A percentile compares a stretch with the other conserved stretches of the same genome.
Conservation (phyloP, 2,113 vertebrate species). For the Ceyx cyanopectus region DNA sequence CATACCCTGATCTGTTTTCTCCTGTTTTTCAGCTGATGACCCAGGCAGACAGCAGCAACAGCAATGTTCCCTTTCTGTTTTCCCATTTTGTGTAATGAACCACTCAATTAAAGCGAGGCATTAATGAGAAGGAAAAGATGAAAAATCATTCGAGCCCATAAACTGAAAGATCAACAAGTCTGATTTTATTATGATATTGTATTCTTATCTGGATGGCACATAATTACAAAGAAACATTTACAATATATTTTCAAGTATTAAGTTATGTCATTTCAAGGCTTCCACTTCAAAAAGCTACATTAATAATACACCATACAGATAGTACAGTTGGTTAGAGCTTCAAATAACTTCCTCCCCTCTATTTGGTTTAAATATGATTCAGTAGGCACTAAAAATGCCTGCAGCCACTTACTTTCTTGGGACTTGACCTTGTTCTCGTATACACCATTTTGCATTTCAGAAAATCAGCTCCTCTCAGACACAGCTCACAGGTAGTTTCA, state of each 20-base stretch:
- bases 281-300: slow-evolving; percentile 83
- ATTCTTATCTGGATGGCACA: slow-evolving; percentile 79
- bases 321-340: slow-evolving; percentile 77
- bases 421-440: slow-evolving; percentile 69
- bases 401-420: slow-evolving; percentile 76
- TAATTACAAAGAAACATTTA: slow-evolving; percentile 83
- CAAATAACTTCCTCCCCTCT: slow-evolving; percentile 75
- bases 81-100: neutral
- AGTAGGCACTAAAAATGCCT: slow-evolving; percentile 84
- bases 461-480: slow-evolving; percentile 73
- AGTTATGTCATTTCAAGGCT: slow-evolving; percentile 81
- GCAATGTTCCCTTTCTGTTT: slow-evolving; percentile 12
- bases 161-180: slow-evolving; percentile 80
- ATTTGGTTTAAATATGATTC: slow-evolving; percentile 80
- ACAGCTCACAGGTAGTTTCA: slow-evolving; percentile 67
- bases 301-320: slow-evolving; percentile 81
- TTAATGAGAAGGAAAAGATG: slow-evolving; percentile 43
- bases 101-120: slow-evolving; percentile 49
- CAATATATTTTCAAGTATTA: slow-evolving; percentile 83
- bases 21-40: neutral
- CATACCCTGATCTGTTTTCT: neutral
- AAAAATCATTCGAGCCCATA: slow-evolving; percentile 78
- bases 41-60: slow-evolving; percentile 22
- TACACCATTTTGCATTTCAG: slow-evolving; percentile 61
- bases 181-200: slow-evolving; percentile 77